Percentiles rank a stretch among this genome's conserved stretches.
Conservation (phyloP, 2,888 invertebrate genomes). For the Drosophila nigricruria region DNA sequence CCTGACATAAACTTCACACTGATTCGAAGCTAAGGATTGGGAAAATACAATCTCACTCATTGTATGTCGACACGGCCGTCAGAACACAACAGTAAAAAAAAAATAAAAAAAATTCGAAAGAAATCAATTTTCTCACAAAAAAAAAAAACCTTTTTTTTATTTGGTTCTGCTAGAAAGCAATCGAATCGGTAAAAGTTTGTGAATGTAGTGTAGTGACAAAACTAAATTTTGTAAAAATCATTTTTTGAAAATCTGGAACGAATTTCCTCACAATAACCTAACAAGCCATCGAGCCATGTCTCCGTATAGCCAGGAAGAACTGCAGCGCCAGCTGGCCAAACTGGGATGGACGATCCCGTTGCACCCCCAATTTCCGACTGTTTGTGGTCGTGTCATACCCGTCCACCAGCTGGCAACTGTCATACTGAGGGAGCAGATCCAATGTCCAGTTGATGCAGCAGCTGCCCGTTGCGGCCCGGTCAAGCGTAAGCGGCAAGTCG, state of each 20-base stretch:
- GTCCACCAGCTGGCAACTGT: too few relatives aligned
- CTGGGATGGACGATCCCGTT: background rate
- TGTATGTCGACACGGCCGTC: background rate
- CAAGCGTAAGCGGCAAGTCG: background rate
- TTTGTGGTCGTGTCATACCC: background rate
- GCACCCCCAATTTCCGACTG: background rate
- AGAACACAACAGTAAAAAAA: background rate
- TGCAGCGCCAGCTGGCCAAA: background rate
- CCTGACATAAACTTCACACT: background rate
- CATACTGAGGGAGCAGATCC: background rate
- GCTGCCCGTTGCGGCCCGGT: too few relatives aligned
- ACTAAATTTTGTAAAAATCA: background rate
- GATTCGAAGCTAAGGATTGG: background rate
- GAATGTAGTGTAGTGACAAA: background rate
- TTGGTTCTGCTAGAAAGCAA: too few relatives aligned
- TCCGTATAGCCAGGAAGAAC: background rate
- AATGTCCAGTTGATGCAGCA: fast-evolving
- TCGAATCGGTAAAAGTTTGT: background rate
- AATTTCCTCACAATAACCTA: too few relatives aligned
- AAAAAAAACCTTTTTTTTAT: background rate
- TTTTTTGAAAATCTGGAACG: background rate
- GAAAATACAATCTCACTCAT: background rate
- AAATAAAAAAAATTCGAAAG: background rate
- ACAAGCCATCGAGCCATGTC: background rate
- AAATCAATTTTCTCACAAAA: background rate